These are phyloP conservation scores for Julus scandinavius DNA, from an alignment of 2,888 invertebrate species.

Conservation along the genomic window DNA sequence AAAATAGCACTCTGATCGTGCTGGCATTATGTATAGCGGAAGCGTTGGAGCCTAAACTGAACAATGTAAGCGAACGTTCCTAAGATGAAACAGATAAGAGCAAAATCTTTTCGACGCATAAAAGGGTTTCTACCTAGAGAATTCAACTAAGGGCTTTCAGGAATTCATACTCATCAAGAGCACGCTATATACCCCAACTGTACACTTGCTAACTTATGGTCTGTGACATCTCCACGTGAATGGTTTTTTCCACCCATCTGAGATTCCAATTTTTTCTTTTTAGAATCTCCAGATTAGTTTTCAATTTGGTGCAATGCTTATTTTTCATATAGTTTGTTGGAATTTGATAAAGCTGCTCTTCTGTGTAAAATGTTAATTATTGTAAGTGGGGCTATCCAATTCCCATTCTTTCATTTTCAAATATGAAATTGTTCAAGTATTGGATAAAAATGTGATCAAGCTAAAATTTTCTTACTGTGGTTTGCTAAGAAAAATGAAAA, in stretches of 20 bases:
- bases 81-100: not conserved
- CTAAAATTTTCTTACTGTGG: too few species aligned
- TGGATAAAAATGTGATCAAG: too few species aligned
- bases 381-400: too few species aligned
- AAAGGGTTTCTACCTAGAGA: not conserved
- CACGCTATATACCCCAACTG: not conserved
- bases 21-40: constrained; percentile 6
- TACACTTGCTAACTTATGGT: not conserved
- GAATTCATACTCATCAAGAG: not conserved
- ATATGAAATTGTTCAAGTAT: too few species aligned
- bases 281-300: not conserved
- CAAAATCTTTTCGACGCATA: not conserved
- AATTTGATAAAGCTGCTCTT: not conserved
- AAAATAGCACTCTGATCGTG: constrained; percentile 5
- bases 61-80: not conserved
- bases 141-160: not conserved
- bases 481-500: too few species aligned
- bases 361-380: too few species aligned
- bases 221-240: not conserved
- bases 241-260: not conserved
- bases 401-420: too few species aligned
- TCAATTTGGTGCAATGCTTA: not conserved
- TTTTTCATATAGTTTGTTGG: not conserved
- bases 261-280: not conserved
- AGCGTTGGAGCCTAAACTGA: not conserved